phyloP scores from a whole-genome alignment of 1,140 invertebrate genomes.

The Drosophila nebulosa region DNA sequence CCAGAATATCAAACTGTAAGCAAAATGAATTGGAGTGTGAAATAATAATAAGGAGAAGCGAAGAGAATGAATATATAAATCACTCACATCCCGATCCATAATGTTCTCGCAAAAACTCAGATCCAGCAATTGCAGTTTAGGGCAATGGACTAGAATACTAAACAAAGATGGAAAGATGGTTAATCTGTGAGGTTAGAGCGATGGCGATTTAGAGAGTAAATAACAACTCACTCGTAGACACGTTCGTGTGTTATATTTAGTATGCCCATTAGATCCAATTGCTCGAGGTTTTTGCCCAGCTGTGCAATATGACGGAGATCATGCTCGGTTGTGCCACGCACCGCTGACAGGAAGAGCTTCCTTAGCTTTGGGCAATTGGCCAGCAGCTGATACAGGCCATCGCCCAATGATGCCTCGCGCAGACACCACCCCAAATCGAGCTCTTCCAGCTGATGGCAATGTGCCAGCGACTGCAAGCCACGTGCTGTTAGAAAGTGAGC shows the following conservation, averaged over 20 bases:
- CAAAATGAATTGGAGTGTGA: neutral
- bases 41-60: too few species aligned
- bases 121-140: conserved; percentile 89
- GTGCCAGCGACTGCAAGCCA: conserved; percentile 86
- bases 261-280: conserved; percentile 92
- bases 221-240: conserved; percentile 83
- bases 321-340: conserved; percentile 89
- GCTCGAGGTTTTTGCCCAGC: conserved; percentile 86
- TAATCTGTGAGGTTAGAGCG: too few species aligned
- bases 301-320: conserved; percentile 87
- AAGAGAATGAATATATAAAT: too few species aligned
- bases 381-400: conserved; percentile 82
- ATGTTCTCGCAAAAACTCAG: conserved; percentile 93
- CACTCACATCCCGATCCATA: conserved; percentile 84
- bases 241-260: conserved; percentile 87
- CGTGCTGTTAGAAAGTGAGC: conserved; percentile 86
- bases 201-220: neutral
- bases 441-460: conserved; percentile 88
- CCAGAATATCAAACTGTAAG: conserved; percentile 46
- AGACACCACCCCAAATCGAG: conserved; percentile 94
- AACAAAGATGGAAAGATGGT: conserved; percentile 32
- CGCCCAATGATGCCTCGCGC: conserved; percentile 82
- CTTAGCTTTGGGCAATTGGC: conserved; percentile 85
- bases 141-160: conserved; percentile 85
- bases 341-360: conserved; percentile 89